Evolutionary conservation across 2,888 invertebrate species (phyloP).

Genomic region (Ditylenchus weischeri): DNA sequence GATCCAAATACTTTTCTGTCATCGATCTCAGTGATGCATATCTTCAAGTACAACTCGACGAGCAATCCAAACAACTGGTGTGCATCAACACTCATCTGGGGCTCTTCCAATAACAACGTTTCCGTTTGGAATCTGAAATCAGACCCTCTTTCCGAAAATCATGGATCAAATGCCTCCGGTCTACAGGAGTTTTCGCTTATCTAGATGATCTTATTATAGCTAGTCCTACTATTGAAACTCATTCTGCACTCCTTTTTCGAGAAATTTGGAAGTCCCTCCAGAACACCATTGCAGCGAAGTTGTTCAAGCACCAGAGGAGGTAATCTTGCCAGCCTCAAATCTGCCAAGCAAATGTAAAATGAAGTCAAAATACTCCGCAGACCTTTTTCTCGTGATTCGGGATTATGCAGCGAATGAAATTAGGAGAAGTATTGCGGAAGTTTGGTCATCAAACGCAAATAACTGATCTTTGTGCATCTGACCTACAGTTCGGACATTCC

Average conservation of each 20-base stretch:
- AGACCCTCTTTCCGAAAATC: no score
- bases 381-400: conserved; percentile 96
- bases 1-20: no score
- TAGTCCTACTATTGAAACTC: no score
- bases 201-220: no score
- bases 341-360: background rate
- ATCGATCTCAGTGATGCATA: no score
- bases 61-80: no score
- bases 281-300: conserved; percentile 93
- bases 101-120: no score
- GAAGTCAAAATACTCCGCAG: background rate
- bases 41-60: no score
- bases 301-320: conserved; percentile 82
- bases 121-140: no score
- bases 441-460: conserved; percentile 81
- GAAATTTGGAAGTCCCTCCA: conserved; percentile 99
- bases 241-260: conserved; percentile 93
- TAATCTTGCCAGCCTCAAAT: background rate
- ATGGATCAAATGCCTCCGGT: no score
- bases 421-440: conserved; percentile 92
- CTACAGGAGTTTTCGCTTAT: no score
- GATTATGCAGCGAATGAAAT: conserved; percentile 99
- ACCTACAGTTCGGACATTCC: conserved; percentile 95
- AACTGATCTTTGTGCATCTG: conserved; percentile 98
- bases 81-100: no score